Evolutionary conservation across 1,140 invertebrate species (phyloP).

Genomic region (Drosophila punjabiensis): DNA sequence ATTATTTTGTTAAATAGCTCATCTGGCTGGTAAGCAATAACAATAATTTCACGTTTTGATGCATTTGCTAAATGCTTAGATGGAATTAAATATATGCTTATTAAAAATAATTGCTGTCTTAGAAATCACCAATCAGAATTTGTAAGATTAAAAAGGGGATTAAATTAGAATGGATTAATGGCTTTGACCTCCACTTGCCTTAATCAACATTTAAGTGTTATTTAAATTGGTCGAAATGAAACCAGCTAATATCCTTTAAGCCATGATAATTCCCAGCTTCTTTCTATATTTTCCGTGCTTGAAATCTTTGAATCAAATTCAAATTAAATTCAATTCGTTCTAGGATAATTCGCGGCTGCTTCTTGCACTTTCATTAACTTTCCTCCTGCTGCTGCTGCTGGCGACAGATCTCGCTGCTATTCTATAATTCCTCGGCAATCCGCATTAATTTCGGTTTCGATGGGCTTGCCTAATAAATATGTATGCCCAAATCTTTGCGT

Average conservation of each 20-base stretch:
- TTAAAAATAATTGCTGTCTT: neutral
- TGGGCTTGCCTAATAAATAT: conserved; percentile 47
- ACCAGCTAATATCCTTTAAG: neutral
- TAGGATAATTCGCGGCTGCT: conserved; percentile 14
- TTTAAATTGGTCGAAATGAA: neutral
- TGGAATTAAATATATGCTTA: neutral
- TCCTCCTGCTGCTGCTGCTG: conserved; percentile 11
- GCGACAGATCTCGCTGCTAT: conserved; percentile 52
- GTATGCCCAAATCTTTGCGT: conserved; percentile 66
- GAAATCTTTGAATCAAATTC: neutral
- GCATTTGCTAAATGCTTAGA: neutral
- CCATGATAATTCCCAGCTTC: conserved; percentile 16
- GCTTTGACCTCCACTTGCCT: neutral
- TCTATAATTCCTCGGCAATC: conserved; percentile 53
- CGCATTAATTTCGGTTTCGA: conserved; percentile 74
- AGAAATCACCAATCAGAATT: neutral
- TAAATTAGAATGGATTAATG: conserved; percentile 2
- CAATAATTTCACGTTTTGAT: neutral
- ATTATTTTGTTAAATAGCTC: neutral
- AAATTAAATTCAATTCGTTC: neutral
- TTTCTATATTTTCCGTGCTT: neutral
- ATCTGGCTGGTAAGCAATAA: neutral
- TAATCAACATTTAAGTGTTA: neutral
- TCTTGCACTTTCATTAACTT: conserved; percentile 64
- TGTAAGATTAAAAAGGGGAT: neutral